A percentile compares a stretch with the other conserved stretches of the same genome.
Evolutionary conservation across 2,888 invertebrate genomes (phyloP).

Genomic region (Archaeoteleia sp.): DNA sequence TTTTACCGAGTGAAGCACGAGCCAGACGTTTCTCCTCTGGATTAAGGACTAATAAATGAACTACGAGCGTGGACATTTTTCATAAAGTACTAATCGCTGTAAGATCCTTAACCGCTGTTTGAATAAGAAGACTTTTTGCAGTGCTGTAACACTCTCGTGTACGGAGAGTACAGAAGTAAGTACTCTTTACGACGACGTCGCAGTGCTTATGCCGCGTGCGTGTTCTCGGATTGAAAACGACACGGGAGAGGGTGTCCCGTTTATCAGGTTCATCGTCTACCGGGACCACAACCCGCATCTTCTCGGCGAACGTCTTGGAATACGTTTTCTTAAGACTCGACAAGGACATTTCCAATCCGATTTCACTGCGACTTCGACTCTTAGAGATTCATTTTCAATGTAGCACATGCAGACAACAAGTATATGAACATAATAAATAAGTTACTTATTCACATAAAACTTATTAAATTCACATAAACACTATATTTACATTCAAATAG

Average conservation of each 20-base stretch:
- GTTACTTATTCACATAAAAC: no score
- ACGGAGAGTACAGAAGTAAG: neutral
- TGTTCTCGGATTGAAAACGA: constrained; percentile 17
- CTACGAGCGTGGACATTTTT: neutral
- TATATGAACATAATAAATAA: no score
- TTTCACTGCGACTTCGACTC: constrained; percentile 11
- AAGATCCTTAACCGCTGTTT: constrained; percentile 5
- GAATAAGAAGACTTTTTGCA: constrained; percentile 1
- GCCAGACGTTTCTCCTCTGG: no score
- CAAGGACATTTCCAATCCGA: constrained; percentile 28
- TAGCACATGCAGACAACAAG: neutral
- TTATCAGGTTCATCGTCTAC: constrained; percentile 33
- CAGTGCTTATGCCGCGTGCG: constrained; percentile 11
- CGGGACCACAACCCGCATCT: constrained; percentile 24
- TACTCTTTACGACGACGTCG: constrained; percentile 16
- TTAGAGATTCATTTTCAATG: constrained; percentile 25
- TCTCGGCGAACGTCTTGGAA: constrained; percentile 3
- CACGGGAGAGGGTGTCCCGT: constrained; percentile 19
- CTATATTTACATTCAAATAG: no score
- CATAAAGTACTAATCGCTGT: constrained; percentile 12
- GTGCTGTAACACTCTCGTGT: neutral
- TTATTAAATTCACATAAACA: no score
- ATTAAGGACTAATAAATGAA: no score
- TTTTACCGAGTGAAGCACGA: no score
- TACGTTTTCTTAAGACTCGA: constrained; percentile 19